Base-by-base conservation (phyloP, 2,888 invertebrate genomes). In the Geophilus truncorum region DNA sequence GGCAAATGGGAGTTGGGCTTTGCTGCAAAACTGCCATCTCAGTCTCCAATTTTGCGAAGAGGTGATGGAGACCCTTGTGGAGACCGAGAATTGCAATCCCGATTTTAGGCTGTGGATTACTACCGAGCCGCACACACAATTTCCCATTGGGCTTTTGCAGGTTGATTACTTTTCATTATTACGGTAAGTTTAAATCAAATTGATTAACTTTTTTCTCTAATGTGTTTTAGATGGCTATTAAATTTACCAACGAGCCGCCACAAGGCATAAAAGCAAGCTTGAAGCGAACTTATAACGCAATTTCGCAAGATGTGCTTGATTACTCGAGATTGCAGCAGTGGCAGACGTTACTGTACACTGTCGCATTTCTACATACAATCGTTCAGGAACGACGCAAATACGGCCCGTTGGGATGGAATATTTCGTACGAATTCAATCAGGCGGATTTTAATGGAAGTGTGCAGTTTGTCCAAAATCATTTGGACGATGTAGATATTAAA, bases 191-290 rank as follows among this genome's bases (percentile, higher is more conserved):
- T n/a, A n/a, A n/a, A n/a, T n/a, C n/a, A n/a, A n/a, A n/a, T n/a
- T n/a, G n/a, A n/a, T n/a, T n/a, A n/a, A n/a, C 0, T 18, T 62
- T 23, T 23, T 15, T 7, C 9, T 76, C 9, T 76, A 28, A n/a
- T 28, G 15, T n/a, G 15, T 18, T 92, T 18, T 93, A 97, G 91
- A 94, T 95, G 91, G 95, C 96, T 5, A 96, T 98, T 81, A 98
- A 98, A 88, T 98, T 96, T 86, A 98, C 98, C 0, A 97, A 97
- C 86, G 98, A 98, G 88, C 97, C 97, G 15, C 97, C 98, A 0
- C 96, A 96, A 89, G 98, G 97, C 9, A 95, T 97, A 83, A 89
- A 94, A 84, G 97, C 97, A 12, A 96, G 96, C 86, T 90, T 98
- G 89, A 96, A 95, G 87, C 90, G 97, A 86, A 97, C 97, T 0